Evolutionary conservation across 2,113 vertebrate species (phyloP), one percentile per base, ranked within the genome.

Genomic region (Cromileptes altivelis): DNA sequence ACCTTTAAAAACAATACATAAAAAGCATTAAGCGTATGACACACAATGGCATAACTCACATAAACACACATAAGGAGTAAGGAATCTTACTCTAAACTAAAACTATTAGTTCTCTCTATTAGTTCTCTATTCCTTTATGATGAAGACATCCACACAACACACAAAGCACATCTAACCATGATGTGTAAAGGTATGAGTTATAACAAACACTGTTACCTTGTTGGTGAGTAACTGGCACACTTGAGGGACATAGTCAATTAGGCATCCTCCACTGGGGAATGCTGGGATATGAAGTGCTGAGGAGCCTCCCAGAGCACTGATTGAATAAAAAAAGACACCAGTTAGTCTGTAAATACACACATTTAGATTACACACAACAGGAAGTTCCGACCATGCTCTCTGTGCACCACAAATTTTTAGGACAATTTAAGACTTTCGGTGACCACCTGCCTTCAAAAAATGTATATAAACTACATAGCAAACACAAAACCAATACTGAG

Each of bases 181-280:
- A 1, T 49, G 42, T 56, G n/a, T 30, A 19, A 40, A 67, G 3
- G 21, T 42, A 40, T 30, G 25, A 55, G 18, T 73, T 50, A 55
- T 10, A 13, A 17, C 12, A 71, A 75, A 47, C 1, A 64, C 17
- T 21, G 89, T 96, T 96, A 99, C 98, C 97, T 99, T 99, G 93
- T 97, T 99, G 80, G 97, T 99, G 90, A 99, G 96, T 75, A 99
- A 94, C 92, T 99, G 98, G 94, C 98, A 99, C 19, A 99, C 97
- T 96, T 99, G 98, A 53, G 98, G 98, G 70, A 99, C 98, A 0
- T 99, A 99, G 93, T 99, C 98, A 0, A 99, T 99, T 78, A 99
- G 97, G 92, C 98, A 99, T 67, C 98, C 98, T 90, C 98, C 98
- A 86, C 97, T 92, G 33, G 98, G 98, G 91, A 99, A 99, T 81